Percentiles rank a stretch among this genome's conserved stretches.
Conservation (phyloP, 2,797 vertebrate species). For the Poeciliopsis turneri region DNA sequence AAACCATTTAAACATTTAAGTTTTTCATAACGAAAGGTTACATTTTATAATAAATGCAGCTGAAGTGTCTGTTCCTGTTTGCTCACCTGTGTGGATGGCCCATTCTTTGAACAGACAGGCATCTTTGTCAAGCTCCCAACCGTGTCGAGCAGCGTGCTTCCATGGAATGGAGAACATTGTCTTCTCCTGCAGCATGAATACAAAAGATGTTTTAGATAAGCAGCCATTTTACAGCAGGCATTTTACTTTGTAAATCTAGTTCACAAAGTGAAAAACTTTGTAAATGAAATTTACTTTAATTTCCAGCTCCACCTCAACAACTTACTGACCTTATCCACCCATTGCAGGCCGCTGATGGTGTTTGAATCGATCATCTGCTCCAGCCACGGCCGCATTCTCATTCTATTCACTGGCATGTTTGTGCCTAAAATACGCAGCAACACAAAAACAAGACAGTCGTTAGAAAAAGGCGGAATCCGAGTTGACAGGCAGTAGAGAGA, state of each 20-base stretch:
- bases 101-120: slow-evolving; percentile 92
- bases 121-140: slow-evolving; percentile 95
- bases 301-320: background rate
- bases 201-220: background rate
- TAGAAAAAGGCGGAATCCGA: background rate
- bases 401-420: slow-evolving; percentile 81
- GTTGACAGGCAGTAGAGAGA: background rate
- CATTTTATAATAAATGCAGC: no score
- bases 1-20: slow-evolving; percentile 3
- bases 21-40: background rate
- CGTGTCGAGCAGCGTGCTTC: slow-evolving; percentile 96
- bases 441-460: background rate
- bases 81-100: slow-evolving; percentile 96
- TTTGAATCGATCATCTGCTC: slow-evolving; percentile 77
- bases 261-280: no score
- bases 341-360: slow-evolving; percentile 67
- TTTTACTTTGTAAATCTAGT: no score
- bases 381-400: slow-evolving; percentile 85
- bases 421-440: slow-evolving; percentile 30
- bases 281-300: background rate
- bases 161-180: slow-evolving; percentile 93
- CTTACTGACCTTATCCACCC: slow-evolving; percentile 78
- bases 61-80: background rate
- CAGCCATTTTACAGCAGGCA: background rate
- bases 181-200: slow-evolving; percentile 83